These are phyloP conservation scores for Nephrotoma guestfalica DNA, from an alignment of 2,888 invertebrate genomes.

Conservation along the genomic window DNA sequence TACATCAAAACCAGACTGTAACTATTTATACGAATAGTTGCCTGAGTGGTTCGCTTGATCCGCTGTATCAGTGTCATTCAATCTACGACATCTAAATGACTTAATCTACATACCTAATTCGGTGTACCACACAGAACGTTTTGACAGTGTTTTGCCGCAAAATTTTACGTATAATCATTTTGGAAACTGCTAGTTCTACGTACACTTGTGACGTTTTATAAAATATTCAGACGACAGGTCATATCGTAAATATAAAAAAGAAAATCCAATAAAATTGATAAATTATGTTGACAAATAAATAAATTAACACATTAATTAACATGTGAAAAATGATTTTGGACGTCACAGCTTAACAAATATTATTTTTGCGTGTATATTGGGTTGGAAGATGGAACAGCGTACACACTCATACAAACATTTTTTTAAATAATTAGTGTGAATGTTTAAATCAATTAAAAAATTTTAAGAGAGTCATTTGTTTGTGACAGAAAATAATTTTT, in stretches of 20 bases:
- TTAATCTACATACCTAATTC: too few relatives aligned
- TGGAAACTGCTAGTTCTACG: not conserved
- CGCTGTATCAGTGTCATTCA: too few relatives aligned
- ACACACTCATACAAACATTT: too few relatives aligned
- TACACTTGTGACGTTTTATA: not conserved
- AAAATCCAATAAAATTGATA: not conserved
- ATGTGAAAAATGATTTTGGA: not conserved
- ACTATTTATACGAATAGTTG: too few relatives aligned
- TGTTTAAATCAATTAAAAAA: not conserved
- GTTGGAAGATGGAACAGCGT: not conserved
- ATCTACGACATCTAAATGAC: too few relatives aligned
- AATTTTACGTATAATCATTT: not conserved
- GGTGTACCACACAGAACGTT: too few relatives aligned
- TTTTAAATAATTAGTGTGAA: not conserved
- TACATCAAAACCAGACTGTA: not conserved
- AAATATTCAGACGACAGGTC: not conserved
- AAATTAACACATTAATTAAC: not conserved
- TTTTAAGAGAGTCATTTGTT: not conserved
- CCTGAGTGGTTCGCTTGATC: too few relatives aligned
- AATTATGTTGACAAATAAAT: not conserved
- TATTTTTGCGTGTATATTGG: not conserved
- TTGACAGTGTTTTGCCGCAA: too few relatives aligned
- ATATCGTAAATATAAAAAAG: not conserved
- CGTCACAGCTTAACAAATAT: not conserved
- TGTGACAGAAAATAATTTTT: not conserved